Percentiles rank a stretch among this genome's conserved stretches.
Evolutionary conservation across 2,797 vertebrate genomes (phyloP).

Genomic region (Parauchenoglanis punctatus): DNA sequence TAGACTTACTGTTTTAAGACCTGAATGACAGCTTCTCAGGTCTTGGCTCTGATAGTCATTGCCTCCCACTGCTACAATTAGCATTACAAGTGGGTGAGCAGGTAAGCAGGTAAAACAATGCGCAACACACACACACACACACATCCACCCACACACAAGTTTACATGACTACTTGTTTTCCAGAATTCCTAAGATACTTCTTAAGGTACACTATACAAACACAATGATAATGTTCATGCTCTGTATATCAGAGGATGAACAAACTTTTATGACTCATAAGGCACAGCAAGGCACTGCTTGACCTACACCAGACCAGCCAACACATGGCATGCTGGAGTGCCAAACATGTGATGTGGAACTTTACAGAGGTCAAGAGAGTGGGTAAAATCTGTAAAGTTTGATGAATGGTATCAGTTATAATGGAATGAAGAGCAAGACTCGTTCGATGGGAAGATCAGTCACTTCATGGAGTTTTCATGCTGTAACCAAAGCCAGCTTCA

Average conservation of each 20-base stretch:
- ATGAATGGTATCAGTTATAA: conserved; percentile 29
- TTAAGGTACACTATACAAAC: conserved; percentile 4
- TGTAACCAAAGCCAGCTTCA: conserved; percentile 53
- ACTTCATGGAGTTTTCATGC: conserved; percentile 45
- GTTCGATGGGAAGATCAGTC: conserved; percentile 33
- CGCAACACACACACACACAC: background rate
- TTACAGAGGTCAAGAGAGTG: conserved; percentile 20
- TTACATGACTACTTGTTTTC: background rate
- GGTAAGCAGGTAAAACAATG: conserved; percentile 13
- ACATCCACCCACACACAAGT: background rate
- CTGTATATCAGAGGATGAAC: conserved; percentile 19
- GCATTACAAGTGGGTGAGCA: conserved; percentile 16
- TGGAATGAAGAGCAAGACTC: conserved; percentile 19
- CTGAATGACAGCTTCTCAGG: conserved; percentile 37
- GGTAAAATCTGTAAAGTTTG: conserved; percentile 16
- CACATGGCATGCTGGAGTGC: conserved; percentile 30
- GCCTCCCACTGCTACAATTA: conserved; percentile 25
- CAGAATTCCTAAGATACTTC: conserved; percentile 19
- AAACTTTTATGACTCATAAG: conserved; percentile 41
- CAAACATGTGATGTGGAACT: conserved; percentile 29
- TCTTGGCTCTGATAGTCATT: background rate
- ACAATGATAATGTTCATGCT: conserved; percentile 1
- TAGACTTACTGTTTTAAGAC: conserved; percentile 31
- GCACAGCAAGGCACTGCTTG: conserved; percentile 25
- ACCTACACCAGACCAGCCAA: conserved; percentile 12